Conservation (phyloP, 1,140 invertebrate genomes). For the Bombus pyrosoma region DNA sequence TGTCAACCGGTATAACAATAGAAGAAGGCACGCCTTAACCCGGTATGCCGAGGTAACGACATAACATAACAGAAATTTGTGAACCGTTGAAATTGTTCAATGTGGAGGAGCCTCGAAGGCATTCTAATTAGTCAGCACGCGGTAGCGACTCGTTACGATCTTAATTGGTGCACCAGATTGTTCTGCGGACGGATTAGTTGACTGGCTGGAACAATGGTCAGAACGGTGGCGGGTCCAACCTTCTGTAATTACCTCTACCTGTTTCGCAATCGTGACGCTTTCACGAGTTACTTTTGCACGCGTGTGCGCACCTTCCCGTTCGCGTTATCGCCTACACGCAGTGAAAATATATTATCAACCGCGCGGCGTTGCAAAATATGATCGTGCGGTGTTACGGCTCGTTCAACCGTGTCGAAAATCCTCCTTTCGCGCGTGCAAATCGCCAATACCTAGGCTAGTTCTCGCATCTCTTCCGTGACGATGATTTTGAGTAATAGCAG, state of each 20-base stretch:
- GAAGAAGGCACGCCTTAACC: background rate
- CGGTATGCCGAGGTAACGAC: slow-evolving; percentile 60
- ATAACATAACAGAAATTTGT: slow-evolving; percentile 31
- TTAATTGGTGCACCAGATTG: slow-evolving; percentile 54
- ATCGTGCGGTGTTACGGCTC: slow-evolving; percentile 33
- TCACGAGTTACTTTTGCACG: slow-evolving; percentile 50
- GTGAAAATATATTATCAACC: slow-evolving; percentile 67
- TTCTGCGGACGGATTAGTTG: slow-evolving; percentile 14
- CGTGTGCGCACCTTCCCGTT: slow-evolving; percentile 32
- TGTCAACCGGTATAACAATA: background rate
- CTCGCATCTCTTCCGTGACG: slow-evolving; percentile 40
- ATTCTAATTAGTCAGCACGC: slow-evolving; percentile 55
- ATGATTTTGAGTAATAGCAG: slow-evolving; percentile 25
- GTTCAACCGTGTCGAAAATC: slow-evolving; percentile 52
- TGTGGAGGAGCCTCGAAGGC: slow-evolving; percentile 8
- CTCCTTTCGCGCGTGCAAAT: slow-evolving; percentile 30
- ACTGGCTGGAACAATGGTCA: slow-evolving; percentile 51
- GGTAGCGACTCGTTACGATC: slow-evolving; percentile 48
- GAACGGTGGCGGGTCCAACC: slow-evolving; percentile 35
- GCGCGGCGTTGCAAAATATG: slow-evolving; percentile 54
- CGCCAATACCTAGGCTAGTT: slow-evolving; percentile 40
- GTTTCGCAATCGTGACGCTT: slow-evolving; percentile 66
- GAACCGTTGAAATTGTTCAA: slow-evolving; percentile 33
- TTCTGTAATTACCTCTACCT: slow-evolving; percentile 48
- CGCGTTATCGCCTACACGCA: slow-evolving; percentile 59